These are phyloP conservation scores for Himalopsyche japonica DNA, from an alignment of 2,888 invertebrate species.

Conservation along the genomic window DNA sequence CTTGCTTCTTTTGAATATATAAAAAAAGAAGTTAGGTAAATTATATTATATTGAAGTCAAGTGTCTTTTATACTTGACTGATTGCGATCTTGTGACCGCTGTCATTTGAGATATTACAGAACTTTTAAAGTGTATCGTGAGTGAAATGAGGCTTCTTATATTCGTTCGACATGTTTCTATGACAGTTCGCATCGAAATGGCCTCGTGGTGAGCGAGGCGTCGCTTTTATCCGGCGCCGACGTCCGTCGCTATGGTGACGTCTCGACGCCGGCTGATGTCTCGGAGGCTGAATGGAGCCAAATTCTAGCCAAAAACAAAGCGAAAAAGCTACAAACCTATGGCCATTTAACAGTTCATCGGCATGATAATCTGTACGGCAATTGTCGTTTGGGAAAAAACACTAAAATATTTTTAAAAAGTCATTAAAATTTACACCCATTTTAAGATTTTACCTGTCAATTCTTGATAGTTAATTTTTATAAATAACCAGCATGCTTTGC, in stretches of 20 bases:
- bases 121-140: too few species aligned
- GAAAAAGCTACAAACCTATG: neutral
- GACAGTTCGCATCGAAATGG: slow-evolving; percentile 8
- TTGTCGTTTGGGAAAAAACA: neutral
- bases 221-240: slow-evolving; percentile 39
- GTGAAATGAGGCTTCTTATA: too few species aligned
- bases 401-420: neutral
- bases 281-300: slow-evolving; percentile 3
- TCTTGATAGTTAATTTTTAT: too few species aligned
- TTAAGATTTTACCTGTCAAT: too few species aligned
- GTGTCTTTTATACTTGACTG: too few species aligned
- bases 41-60: too few species aligned
- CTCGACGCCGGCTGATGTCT: slow-evolving; percentile 43
- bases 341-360: slow-evolving; percentile 24
- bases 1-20: too few species aligned
- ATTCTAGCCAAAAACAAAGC: slow-evolving; percentile 23
- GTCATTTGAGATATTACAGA: too few species aligned
- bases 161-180: neutral
- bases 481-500: too few species aligned
- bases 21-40: too few species aligned
- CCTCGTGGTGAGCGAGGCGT: slow-evolving; percentile 12
- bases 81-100: too few species aligned
- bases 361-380: neutral
- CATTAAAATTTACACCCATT: neutral
- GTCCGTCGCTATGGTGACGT: slow-evolving; percentile 36